phyloP scores from a whole-genome alignment of 30 jellyfish, hydroid and myxozoan species.

The Rhopilema esculentum region DNA sequence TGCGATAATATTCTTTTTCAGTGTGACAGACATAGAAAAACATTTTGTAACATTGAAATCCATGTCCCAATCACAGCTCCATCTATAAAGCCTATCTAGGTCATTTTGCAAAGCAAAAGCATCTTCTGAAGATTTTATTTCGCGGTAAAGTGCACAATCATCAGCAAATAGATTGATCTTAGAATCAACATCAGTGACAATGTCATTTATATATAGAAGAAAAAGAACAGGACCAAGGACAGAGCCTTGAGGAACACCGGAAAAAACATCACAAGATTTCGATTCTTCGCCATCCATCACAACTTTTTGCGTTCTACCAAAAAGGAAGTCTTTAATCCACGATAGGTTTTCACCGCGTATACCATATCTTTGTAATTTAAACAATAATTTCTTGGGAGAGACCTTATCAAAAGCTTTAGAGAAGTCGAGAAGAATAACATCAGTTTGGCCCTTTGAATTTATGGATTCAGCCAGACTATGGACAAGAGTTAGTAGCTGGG shows the following conservation, averaged over 20 bases:
- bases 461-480: slow-evolving; percentile 30
- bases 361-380: slow-evolving; percentile 27
- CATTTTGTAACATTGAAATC: slow-evolving; percentile 34
- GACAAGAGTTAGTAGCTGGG: slow-evolving; percentile 46
- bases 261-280: slow-evolving; percentile 23
- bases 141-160: slow-evolving; percentile 28
- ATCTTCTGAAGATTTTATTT: slow-evolving; percentile 38
- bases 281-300: slow-evolving; percentile 62
- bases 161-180: slow-evolving; percentile 44
- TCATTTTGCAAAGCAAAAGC: slow-evolving; percentile 42
- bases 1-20: slow-evolving; percentile 27
- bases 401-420: slow-evolving; percentile 62
- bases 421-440: slow-evolving; percentile 31
- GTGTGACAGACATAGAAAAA: slow-evolving; percentile 30
- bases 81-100: slow-evolving; percentile 26
- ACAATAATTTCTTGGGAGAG: slow-evolving; percentile 43
- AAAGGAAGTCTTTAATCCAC: slow-evolving; percentile 57
- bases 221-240: slow-evolving; percentile 56
- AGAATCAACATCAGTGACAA: slow-evolving; percentile 27
- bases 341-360: slow-evolving; percentile 27
- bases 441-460: slow-evolving; percentile 47
- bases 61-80: slow-evolving; percentile 62
- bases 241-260: slow-evolving; percentile 69
- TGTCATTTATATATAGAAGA: slow-evolving; percentile 34
- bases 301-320: slow-evolving; percentile 58